phyloP scores from a whole-genome alignment of 92 coral and sea anemone species.

The Desmophyllum pertusum region DNA sequence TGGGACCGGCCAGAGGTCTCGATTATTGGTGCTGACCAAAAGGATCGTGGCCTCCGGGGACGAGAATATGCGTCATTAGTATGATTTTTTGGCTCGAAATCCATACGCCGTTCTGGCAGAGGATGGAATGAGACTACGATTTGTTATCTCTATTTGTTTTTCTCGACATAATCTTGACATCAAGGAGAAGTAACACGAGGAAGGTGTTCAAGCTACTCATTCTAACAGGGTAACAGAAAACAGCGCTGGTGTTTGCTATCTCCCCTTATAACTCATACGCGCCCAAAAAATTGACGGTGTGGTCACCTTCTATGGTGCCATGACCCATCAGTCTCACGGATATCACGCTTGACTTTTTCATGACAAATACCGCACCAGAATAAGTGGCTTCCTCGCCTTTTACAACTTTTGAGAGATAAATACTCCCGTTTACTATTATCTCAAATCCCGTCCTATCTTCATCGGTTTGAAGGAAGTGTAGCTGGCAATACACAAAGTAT shows the following conservation, averaged over 20 bases:
- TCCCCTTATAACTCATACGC: conserved; percentile 16
- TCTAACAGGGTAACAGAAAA: too few relatives aligned
- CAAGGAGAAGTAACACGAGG: too few relatives aligned
- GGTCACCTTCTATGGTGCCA: conserved; percentile 52
- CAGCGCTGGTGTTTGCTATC: background rate
- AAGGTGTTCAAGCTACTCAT: too few relatives aligned
- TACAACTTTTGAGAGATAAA: conserved; percentile 33
- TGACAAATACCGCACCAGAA: conserved; percentile 37
- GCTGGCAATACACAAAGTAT: conserved; percentile 45
- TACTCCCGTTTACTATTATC: conserved; percentile 31
- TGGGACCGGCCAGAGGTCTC: too few relatives aligned
- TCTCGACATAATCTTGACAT: too few relatives aligned
- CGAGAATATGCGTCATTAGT: too few relatives aligned
- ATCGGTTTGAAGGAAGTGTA: conserved; percentile 40
- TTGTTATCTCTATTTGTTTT: too few relatives aligned
- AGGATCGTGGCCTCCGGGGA: too few relatives aligned
- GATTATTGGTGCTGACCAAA: too few relatives aligned
- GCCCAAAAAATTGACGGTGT: conserved; percentile 46
- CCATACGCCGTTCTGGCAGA: too few relatives aligned
- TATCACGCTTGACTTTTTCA: conserved; percentile 29
- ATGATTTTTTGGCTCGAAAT: too few relatives aligned
- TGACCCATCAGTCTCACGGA: conserved; percentile 37
- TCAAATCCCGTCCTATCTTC: conserved; percentile 42
- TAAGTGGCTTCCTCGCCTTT: conserved; percentile 50
- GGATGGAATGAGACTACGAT: too few relatives aligned